phyloP scores from a whole-genome alignment of 2,888 invertebrate species.

The Pegoplata infirma region DNA sequence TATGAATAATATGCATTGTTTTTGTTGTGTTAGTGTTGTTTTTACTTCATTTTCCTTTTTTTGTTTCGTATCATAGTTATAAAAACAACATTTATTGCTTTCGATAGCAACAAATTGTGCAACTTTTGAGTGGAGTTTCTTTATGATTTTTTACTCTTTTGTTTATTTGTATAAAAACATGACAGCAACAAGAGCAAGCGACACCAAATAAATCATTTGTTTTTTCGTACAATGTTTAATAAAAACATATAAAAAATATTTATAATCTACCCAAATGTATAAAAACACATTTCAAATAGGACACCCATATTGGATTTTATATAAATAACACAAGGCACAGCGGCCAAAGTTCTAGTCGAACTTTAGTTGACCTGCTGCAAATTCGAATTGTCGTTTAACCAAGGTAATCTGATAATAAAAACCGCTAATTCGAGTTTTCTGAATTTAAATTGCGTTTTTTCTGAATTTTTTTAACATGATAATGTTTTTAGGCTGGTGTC shows the following conservation, averaged over 20 bases:
- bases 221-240: background rate
- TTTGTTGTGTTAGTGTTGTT: background rate
- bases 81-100: conserved; percentile 18
- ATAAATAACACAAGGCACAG: no score
- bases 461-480: no score
- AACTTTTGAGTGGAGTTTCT: conserved; percentile 25
- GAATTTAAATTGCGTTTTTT: no score
- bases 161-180: conserved; percentile 23
- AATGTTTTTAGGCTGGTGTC: no score
- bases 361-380: no score
- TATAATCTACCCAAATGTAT: background rate
- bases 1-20: background rate
- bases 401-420: no score
- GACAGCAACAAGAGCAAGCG: conserved; percentile 17
- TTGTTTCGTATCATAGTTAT: background rate
- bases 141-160: conserved; percentile 15
- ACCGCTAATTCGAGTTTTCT: no score
- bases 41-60: no score
- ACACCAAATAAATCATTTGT: conserved; percentile 43
- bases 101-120: conserved; percentile 31
- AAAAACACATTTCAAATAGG: background rate
- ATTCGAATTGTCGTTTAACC: no score
- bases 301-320: background rate
- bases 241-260: background rate
- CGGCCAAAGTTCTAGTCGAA: no score